These are phyloP conservation scores for Elephantulus edwardii DNA, from an alignment of 2,113 vertebrate species.

Conservation along the genomic window DNA sequence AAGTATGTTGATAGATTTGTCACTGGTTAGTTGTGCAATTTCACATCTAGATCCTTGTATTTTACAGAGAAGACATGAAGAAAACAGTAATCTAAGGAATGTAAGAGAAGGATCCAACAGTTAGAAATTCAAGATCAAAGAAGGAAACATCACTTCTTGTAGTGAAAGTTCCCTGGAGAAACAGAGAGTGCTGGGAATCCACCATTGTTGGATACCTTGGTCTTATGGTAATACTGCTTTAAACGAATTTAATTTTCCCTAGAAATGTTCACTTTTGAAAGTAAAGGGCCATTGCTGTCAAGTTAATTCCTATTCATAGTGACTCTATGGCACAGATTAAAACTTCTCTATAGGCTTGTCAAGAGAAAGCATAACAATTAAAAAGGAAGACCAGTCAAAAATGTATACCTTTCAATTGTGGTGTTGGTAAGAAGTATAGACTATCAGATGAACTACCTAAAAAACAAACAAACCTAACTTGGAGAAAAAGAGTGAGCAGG, in stretches of 20 bases:
- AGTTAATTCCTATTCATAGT: background rate
- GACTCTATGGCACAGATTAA: background rate
- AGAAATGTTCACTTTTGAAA: background rate
- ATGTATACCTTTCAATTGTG: too few species aligned
- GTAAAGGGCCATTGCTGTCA: background rate
- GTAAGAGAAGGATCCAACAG: background rate
- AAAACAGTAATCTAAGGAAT: background rate
- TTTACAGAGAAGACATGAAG: background rate
- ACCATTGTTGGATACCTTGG: background rate
- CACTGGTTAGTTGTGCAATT: background rate
- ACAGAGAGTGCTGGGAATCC: background rate
- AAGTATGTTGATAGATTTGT: background rate
- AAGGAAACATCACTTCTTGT: background rate
- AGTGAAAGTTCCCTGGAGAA: background rate
- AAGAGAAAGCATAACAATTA: too few species aligned
- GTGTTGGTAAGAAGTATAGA: too few species aligned
- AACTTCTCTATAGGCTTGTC: background rate
- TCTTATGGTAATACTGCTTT: background rate
- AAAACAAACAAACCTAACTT: too few species aligned
- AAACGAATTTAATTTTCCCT: background rate
- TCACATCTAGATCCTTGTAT: background rate
- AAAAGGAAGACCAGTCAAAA: too few species aligned
- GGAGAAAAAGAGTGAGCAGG: too few species aligned
- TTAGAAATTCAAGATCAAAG: background rate
- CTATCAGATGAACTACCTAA: too few species aligned